Evolutionary conservation across 1,140 invertebrate genomes (phyloP).

Genomic region (Monochamus saltuarius): DNA sequence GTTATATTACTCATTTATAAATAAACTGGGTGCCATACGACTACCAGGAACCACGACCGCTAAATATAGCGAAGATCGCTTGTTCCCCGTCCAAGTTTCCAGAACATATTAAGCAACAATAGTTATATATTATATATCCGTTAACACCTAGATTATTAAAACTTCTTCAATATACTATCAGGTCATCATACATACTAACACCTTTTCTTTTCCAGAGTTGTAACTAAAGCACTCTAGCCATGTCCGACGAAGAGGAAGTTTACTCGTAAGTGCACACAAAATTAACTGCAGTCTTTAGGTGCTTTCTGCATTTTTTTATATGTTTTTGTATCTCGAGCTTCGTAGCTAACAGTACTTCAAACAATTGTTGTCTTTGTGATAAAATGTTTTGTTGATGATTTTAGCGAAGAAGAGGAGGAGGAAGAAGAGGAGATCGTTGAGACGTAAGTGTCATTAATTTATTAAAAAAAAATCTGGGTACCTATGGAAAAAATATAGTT

Average conservation of each 20-base stretch:
- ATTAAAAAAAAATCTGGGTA: too few species aligned
- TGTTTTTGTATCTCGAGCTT: slow-evolving; percentile 28
- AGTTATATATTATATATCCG: slow-evolving; percentile 5
- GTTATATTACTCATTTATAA: not conserved
- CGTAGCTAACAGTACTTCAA: slow-evolving; percentile 33
- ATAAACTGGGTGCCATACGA: not conserved
- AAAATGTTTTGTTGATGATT: slow-evolving; percentile 36
- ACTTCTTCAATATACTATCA: slow-evolving; percentile 19
- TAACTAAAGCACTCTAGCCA: slow-evolving; percentile 46
- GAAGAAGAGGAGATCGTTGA: slow-evolving; percentile 71
- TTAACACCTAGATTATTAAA: slow-evolving; percentile 9
- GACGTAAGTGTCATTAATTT: slow-evolving; percentile 60
- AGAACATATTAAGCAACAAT: slow-evolving; percentile 10
- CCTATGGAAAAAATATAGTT: too few species aligned
- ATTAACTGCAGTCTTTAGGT: slow-evolving; percentile 7
- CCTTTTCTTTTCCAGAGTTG: slow-evolving; percentile 28
- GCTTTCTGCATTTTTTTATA: slow-evolving; percentile 22
- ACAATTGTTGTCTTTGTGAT: slow-evolving; percentile 27
- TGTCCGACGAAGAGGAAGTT: slow-evolving; percentile 72
- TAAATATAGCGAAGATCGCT: slow-evolving; percentile 28
- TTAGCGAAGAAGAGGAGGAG: slow-evolving; percentile 65
- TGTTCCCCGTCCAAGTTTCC: slow-evolving; percentile 21
- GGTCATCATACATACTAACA: not conserved
- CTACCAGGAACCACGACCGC: not conserved
- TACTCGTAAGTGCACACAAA: slow-evolving; percentile 65